A percentile compares a stretch with the other conserved stretches of the same genome.
Conservation (phyloP, 2,888 invertebrate species). For the Brachypalpus laphriformis region DNA sequence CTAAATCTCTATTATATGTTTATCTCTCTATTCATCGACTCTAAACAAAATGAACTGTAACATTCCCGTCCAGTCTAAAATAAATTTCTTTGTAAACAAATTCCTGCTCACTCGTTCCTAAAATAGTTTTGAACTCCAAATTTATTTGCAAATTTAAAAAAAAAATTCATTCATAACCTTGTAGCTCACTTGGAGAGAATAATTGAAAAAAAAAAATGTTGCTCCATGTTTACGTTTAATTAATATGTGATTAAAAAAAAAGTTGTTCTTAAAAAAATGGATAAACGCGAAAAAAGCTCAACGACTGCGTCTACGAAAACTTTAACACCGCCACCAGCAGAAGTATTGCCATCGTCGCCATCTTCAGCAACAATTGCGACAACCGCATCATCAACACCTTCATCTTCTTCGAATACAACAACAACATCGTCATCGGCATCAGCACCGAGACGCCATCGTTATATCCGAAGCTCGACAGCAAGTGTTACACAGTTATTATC, state of each 20-base stretch:
- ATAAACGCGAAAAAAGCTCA: slow-evolving; percentile 70
- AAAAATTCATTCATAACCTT: not conserved
- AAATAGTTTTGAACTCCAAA: not conserved
- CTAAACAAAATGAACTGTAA: not conserved
- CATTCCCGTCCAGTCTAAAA: slow-evolving; percentile 12
- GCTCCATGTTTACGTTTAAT: slow-evolving; percentile 38
- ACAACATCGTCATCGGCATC: slow-evolving; percentile 76
- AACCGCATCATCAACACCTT: slow-evolving; percentile 51
- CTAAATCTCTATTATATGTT: not conserved
- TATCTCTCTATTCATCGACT: not conserved
- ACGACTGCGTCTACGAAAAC: slow-evolving; percentile 46
- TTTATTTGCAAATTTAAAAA: slow-evolving; percentile 9
- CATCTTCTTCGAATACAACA: slow-evolving; percentile 56
- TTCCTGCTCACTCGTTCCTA: slow-evolving; percentile 8
- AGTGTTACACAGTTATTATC: slow-evolving; percentile 93
- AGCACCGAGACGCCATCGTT: slow-evolving; percentile 87
- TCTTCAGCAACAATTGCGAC: slow-evolving; percentile 70
- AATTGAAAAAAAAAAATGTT: slow-evolving; percentile 29
- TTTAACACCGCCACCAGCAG: slow-evolving; percentile 64
- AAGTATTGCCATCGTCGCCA: slow-evolving; percentile 60
- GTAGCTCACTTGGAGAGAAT: slow-evolving; percentile 30
- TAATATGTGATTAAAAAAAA: slow-evolving; percentile 37
- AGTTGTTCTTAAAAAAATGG: slow-evolving; percentile 41
- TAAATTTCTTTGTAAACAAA: slow-evolving; percentile 54
- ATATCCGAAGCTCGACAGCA: slow-evolving; percentile 89